Evolutionary conservation across 2,113 vertebrate genomes (phyloP).

Genomic region (Aix galericulata): DNA sequence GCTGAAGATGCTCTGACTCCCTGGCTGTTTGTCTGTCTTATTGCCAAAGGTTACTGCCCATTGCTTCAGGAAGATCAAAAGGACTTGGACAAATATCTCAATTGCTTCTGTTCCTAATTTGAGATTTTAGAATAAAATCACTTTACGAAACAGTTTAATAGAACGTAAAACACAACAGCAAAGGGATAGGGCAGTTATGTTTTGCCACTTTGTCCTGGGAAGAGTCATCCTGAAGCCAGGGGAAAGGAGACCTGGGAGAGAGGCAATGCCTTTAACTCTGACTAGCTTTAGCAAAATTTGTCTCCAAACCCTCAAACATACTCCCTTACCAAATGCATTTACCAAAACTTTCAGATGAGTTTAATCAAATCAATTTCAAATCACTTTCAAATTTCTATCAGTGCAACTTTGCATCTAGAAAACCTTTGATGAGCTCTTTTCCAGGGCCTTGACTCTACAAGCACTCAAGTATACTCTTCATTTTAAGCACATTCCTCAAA

Average conservation of each 20-base stretch:
- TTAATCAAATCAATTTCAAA: constrained; percentile 49
- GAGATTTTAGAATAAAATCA: neutral
- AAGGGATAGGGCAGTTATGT: neutral
- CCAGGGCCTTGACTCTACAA: constrained; percentile 21
- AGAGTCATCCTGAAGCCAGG: neutral
- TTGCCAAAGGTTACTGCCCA: neutral
- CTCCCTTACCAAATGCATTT: neutral
- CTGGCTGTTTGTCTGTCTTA: neutral
- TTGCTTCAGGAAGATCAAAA: neutral
- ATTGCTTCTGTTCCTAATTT: neutral
- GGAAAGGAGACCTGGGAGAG: neutral
- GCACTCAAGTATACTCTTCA: constrained; percentile 54
- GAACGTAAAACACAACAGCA: neutral
- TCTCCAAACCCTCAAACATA: neutral
- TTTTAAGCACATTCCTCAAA: constrained; percentile 63
- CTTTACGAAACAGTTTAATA: neutral
- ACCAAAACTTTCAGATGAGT: constrained; percentile 19
- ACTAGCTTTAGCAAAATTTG: neutral
- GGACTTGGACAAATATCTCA: too few relatives aligned
- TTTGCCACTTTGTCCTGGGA: neutral
- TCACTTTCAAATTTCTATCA: constrained; percentile 46
- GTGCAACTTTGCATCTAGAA: constrained; percentile 48
- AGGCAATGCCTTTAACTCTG: neutral
- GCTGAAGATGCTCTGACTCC: neutral
- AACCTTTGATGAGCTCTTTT: constrained; percentile 57